Evolutionary conservation across 2,113 vertebrate species (phyloP).

Genomic region (Cromileptes altivelis): DNA sequence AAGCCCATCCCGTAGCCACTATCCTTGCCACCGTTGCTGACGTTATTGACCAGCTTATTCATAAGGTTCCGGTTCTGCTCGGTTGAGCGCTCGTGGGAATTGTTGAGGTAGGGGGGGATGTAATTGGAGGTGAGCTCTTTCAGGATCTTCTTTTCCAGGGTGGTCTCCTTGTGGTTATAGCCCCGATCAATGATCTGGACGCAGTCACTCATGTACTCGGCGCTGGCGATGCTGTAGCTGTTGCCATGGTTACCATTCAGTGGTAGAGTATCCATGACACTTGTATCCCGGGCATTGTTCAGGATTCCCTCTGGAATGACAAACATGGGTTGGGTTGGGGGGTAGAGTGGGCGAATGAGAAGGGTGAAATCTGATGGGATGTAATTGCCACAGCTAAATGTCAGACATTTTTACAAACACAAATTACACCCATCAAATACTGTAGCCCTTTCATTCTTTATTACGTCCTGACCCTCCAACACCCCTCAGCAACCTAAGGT

Average conservation of each 20-base stretch:
- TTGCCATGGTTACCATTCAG: conserved; percentile 99
- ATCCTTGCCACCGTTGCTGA: conserved; percentile 91
- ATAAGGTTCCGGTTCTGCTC: conserved; percentile 96
- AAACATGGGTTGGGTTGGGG: conserved; percentile 61
- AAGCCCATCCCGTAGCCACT: conserved; percentile 88
- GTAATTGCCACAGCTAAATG: conserved; percentile 55
- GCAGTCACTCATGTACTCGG: conserved; percentile 98
- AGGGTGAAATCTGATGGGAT: conserved; percentile 58
- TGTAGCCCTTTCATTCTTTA: conserved; percentile 30
- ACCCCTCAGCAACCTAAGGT: conserved; percentile 12
- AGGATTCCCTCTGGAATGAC: conserved; percentile 96
- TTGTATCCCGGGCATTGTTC: conserved; percentile 99
- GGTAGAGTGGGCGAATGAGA: conserved; percentile 47
- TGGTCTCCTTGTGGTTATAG: conserved; percentile 95
- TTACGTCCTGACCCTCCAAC: conserved; percentile 8
- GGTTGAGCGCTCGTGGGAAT: conserved; percentile 90
- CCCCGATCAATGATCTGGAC: conserved; percentile 98
- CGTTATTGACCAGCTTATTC: conserved; percentile 96
- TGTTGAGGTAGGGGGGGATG: conserved; percentile 98
- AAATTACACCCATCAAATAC: conserved; percentile 38
- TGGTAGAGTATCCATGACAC: conserved; percentile 99
- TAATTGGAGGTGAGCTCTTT: conserved; percentile 99
- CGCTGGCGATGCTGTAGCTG: conserved; percentile 96
- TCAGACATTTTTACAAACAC: conserved; percentile 52
- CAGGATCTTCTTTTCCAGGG: conserved; percentile 98